Base-by-base conservation (phyloP, 92 coral and sea anemone species). In the Epizoanthus stellaris region DNA sequence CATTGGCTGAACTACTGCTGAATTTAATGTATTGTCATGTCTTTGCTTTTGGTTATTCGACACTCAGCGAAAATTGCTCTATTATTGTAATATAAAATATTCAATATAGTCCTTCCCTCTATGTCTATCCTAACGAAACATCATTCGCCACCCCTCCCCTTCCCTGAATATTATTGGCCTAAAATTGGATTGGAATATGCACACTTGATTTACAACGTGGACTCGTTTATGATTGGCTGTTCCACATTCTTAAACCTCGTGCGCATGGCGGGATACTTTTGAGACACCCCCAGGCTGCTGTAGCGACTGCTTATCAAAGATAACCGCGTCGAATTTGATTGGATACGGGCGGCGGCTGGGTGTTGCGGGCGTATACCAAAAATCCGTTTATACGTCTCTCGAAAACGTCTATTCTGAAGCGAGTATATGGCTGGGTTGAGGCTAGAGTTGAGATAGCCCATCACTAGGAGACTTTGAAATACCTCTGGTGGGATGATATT, bases 361-460 rank as follows among this genome's bases (percentile, higher is more conserved):
- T 42, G 39, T 79, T 56, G 49, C 8, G n/a, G 43, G 16, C 72
- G 83, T 34, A 79, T 79, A 21, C 72, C 72, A 4, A 79, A 52
- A 34, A 79, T 79, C 23, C 67, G 83, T 30, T 11, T 62, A 58
- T 79, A 79, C 0, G 83, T 79, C 34, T 79, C 83, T 58, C 42
- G 83, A 11, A 79, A 79, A 70, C 83, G 83, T 40, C 83, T 43
- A 59, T 63, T 79, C 43, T 79, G 73, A 5, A 79, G 56, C 9
- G 83, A 79, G 72, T 79, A 79, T 9, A 79, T 52, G 39, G 61
- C 45, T 0, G 83, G 83, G 17, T 79, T 79, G 4, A 79, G 83
- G 60, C 83, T 45, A 10, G 83, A 63, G 70, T 79, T 79, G 5
- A 79, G 71, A 10, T 79, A 79, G 12, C 83, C 83, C 72, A 79